phyloP scores from a whole-genome alignment of 2,113 vertebrate genomes.

The Jaculus jaculus region DNA sequence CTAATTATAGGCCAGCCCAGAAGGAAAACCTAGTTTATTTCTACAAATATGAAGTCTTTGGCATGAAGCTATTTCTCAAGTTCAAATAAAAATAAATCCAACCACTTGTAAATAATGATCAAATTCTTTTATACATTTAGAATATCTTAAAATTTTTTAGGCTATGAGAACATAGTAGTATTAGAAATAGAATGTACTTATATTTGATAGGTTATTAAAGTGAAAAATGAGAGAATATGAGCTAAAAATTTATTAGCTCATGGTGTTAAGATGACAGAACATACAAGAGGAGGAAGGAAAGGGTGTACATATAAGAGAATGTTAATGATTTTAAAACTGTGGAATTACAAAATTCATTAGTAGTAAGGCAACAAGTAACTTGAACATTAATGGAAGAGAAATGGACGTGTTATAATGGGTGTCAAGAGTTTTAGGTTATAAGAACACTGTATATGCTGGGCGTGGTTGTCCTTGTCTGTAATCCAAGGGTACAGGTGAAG shows the following conservation, averaged over 20 bases:
- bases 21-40: slow-evolving; percentile 27
- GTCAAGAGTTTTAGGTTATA: background rate
- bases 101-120: background rate
- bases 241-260: background rate
- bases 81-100: slow-evolving; percentile 45
- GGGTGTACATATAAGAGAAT: background rate
- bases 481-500: background rate
- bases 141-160: background rate
- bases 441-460: background rate
- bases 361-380: background rate
- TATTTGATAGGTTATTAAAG: background rate
- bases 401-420: background rate
- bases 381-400: slow-evolving; percentile 4
- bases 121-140: background rate
- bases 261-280: background rate
- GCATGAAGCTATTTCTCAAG: background rate
- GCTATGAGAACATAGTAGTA: background rate
- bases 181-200: background rate
- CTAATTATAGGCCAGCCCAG: background rate
- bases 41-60: background rate
- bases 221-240: background rate
- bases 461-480: background rate
- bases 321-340: background rate
- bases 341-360: background rate
- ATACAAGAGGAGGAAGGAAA: background rate